These are phyloP conservation scores for Sepiola atlantica DNA, from an alignment of 2,888 invertebrate genomes.

Conservation along the genomic window DNA sequence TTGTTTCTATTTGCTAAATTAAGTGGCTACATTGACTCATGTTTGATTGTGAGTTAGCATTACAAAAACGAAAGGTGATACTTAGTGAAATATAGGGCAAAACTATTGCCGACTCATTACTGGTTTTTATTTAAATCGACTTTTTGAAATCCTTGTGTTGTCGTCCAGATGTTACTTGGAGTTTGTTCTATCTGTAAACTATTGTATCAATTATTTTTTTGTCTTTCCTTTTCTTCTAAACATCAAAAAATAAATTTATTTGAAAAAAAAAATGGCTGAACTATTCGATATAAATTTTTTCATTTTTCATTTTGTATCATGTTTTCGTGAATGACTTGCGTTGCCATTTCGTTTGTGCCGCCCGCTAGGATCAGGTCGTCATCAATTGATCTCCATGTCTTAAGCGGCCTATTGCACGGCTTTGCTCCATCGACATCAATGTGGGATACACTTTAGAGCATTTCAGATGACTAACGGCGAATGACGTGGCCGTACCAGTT, in stretches of 20 bases:
- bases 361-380: too few species aligned
- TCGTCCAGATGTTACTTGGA: not conserved
- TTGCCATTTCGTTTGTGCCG: too few species aligned
- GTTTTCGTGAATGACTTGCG: too few species aligned
- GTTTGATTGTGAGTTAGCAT: not conserved
- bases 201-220: not conserved
- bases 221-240: not conserved
- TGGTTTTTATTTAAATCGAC: not conserved
- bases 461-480: too few species aligned
- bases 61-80: constrained; percentile 1
- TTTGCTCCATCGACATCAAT: too few species aligned
- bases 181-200: not conserved
- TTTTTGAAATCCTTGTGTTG: not conserved
- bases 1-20: not conserved
- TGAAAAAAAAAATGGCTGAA: not conserved
- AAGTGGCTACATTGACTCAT: not conserved
- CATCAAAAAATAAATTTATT: too few species aligned
- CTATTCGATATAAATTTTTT: not conserved
- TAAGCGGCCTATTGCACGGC: too few species aligned
- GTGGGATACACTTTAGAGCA: too few species aligned
- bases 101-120: not conserved
- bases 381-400: too few species aligned
- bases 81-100: not conserved
- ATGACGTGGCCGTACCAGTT: too few species aligned
- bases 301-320: not conserved